Base-by-base conservation (phyloP, 2,797 vertebrate genomes). In the Centroberyx gerrardi region DNA sequence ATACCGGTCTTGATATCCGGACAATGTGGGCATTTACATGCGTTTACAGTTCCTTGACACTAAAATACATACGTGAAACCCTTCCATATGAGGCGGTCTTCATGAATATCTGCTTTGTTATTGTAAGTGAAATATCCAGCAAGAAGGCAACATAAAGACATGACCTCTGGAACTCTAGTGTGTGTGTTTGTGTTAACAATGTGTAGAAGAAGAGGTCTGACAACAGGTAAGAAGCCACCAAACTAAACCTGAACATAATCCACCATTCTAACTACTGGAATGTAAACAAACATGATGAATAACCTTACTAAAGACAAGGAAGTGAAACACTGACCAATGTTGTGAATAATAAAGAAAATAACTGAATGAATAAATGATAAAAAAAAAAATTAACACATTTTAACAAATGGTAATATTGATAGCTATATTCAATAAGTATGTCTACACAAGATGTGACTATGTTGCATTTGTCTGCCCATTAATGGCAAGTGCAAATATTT, bases 221-320 rank as follows among this genome's bases (percentile, higher is more conserved):
- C 8, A 12, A 29, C 60, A 40, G 62, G 13, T 61, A 8, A 48
- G 46, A 59, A 33, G 13, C 61, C 42, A 49, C 72, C 73, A 18
- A 71, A 73, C 48, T 70, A 17, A 78, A 74, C 14, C 61, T 42
- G 40, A 71, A 44, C 38, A 46, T 44, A 72, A 51, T 54, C 65
- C 56, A 40, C 55, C 10, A 2, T 58, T 88, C 3, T 62, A 76
- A 84, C 78, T 77, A 72, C 86, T 87, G 68, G 72, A 88, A 81
- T 91, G 77, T 85, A 85, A 75, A 82, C 80, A 76, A 71, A 61
- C 13, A 22, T n/a, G 48, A 67, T 58, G 40, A 68, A n/a, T 62
- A 74, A 64, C 48, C 27, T 76, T 28, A 77, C 62, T 76, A 58
- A 70, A 73, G 44, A 4, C 46, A 61, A 74, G 14, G 44, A 82